Evolutionary conservation across 2,797 vertebrate species (phyloP), one percentile per base, ranked within the genome.

Genomic region (Pangasius djambal): DNA sequence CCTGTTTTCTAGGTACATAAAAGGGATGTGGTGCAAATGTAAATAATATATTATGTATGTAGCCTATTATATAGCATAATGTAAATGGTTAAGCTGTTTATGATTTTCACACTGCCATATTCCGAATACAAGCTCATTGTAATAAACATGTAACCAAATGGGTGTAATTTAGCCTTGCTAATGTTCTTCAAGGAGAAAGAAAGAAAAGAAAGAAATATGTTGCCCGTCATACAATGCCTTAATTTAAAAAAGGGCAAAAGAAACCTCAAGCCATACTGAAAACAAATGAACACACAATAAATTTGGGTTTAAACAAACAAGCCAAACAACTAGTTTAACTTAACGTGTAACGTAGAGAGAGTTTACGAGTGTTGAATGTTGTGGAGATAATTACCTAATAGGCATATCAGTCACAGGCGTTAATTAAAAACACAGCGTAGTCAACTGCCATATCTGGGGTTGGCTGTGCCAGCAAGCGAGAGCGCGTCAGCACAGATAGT

Each of bases 381-480:
- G 72, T 0, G 87, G 85, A 90, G 87, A 92, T 93, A 94, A 94
- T 93, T 93, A 88, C 89, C 88, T 85, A 90, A 90, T 88, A 92
- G 86, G 92, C 89, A 86, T 70, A 91, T 86, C 86, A 50, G 87
- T 78, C 86, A 86, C 37, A 63, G 88, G 85, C 92, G 88, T 92
- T 94, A 95, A 95, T 95, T 95, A 95, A 92, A 93, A 91, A 91
- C 81, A 16, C 89, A 92, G 44, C 85, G 93, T 93, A 94, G 37
- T 94, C 92, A 87, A 89, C 92, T 92, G 93, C 95, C 95, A 93
- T 90, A 87, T 88, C 88, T 89, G 89, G 89, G 61, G 74, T 91
- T 85, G 89, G 92, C 86, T 83, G 88, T 70, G n/a, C 48, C 50
- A 72, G 52, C n/a, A 61, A 91, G 90, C 79, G 89, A 91, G 92